Evolutionary conservation across 2,797 vertebrate species (phyloP).

Genomic region (Rhinatrema bivittatum): DNA sequence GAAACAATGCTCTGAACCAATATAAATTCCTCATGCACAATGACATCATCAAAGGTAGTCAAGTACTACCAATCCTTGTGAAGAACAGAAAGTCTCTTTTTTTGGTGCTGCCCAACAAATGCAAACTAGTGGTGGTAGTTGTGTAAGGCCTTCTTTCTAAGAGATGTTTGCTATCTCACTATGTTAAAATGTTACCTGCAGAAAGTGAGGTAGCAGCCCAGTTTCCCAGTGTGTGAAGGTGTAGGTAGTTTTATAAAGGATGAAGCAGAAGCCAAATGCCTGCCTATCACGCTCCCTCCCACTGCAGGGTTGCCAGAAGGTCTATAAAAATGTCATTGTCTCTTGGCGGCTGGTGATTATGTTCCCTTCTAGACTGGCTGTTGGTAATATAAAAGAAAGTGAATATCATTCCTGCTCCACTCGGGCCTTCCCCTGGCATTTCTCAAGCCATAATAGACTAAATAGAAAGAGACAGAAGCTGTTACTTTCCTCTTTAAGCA

Average conservation of each 20-base stretch:
- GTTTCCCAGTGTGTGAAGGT: constrained; percentile 1
- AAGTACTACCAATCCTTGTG: too few species aligned
- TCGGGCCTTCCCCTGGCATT: constrained; percentile 51
- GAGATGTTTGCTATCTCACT: too few species aligned
- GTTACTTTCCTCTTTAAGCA: constrained; percentile 43
- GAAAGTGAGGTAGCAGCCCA: background rate
- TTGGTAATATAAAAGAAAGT: constrained; percentile 29
- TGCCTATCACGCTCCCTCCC: constrained; percentile 43
- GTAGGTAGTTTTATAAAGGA: too few species aligned
- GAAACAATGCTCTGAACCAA: too few species aligned
- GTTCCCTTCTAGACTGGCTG: constrained; percentile 41
- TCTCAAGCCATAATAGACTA: constrained; percentile 61
- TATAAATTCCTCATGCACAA: too few species aligned
- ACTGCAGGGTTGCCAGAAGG: constrained; percentile 45
- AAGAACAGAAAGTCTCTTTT: too few species aligned
- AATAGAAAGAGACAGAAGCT: constrained; percentile 61
- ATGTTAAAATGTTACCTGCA: background rate
- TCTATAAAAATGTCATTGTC: constrained; percentile 63
- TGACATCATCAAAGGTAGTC: too few species aligned
- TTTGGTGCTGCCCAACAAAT: too few species aligned
- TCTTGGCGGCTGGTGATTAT: constrained; percentile 55
- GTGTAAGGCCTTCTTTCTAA: too few species aligned
- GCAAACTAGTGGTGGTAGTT: too few species aligned
- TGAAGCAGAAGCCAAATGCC: constrained; percentile 42
- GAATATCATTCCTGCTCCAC: constrained; percentile 39